phyloP scores from a whole-genome alignment of 2,113 vertebrate genomes.

The Geococcyx californianus region DNA sequence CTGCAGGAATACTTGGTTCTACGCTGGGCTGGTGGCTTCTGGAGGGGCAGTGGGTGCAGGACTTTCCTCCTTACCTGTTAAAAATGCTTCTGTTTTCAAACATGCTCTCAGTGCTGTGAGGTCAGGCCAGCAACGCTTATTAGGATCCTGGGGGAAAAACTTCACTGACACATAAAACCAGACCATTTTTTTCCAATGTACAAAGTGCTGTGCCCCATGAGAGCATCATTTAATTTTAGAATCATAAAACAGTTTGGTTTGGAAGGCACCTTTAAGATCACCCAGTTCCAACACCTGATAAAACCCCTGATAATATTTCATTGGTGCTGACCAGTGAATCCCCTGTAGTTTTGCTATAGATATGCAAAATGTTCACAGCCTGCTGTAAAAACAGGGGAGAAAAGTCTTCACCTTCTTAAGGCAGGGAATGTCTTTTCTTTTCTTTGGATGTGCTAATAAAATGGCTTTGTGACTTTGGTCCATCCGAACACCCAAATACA shows the following conservation, averaged over 20 bases:
- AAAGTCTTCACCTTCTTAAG: not conserved
- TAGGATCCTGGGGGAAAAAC: not conserved
- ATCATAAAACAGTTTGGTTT: too few relatives aligned
- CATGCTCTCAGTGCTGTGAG: fast-evolving
- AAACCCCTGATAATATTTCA: not conserved
- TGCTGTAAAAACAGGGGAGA: not conserved
- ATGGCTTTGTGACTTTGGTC: not conserved
- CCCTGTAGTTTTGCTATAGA: not conserved
- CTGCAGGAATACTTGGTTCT: not conserved
- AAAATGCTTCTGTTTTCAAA: not conserved
- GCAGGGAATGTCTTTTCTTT: not conserved
- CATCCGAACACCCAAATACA: not conserved
- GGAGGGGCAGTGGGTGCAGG: not conserved
- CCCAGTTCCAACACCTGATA: too few relatives aligned
- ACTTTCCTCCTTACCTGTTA: not conserved
- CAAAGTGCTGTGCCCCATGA: not conserved
- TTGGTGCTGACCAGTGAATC: not conserved
- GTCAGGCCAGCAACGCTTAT: not conserved
- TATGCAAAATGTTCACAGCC: not conserved
- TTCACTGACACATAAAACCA: not conserved
- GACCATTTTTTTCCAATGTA: fast-evolving
- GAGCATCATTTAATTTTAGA: not conserved
- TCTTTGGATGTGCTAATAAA: not conserved
- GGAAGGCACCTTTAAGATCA: too few relatives aligned
- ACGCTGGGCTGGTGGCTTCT: not conserved